Evolutionary conservation across 2,113 vertebrate species (phyloP), one percentile per base, ranked within the genome.

Genomic region (Harpagus bidentatus): DNA sequence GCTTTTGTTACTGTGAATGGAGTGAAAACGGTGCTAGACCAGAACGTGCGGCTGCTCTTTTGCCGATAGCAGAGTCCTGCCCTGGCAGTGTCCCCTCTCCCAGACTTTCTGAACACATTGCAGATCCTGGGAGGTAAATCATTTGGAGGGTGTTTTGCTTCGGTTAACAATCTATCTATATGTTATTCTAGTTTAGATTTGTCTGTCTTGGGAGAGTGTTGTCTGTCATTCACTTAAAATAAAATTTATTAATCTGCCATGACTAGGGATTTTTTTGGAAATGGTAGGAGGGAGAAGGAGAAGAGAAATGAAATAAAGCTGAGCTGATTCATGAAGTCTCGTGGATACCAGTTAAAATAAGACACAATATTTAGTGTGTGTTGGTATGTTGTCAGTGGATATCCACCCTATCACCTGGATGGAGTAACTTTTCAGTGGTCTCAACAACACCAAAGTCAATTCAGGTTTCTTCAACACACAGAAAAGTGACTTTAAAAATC

Each of bases 111-210:
- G 96, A 91, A 38, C 62, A 29, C 34, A 10, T 11, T 84, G 63
- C 84, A 71, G 26, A 73, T 91, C 48, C 66, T 80, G 82, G 63
- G 53, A 97, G 97, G 97, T 98, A 98, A 97, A 90, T 87, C 23
- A 31, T 94, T 93, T 18, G 55, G 45, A 29, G 32, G 25, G 42
- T 55, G 3, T 6, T 59, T 53, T 6, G 2, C 11, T 80, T 82
- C 13, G 7, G 7, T 94, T 69, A 21, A 28, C 0, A 0, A 7
- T 53, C 29, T 80, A 2, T 16, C 31, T 86, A 0, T 70, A 3
- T 77, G 48, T 56, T 72, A 17, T 73, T 78, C 26, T 63, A 50
- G 29, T 28, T 42, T 92, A 42, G 55, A 36, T 78, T 87, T 95
- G 31, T 61, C 45, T 89, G 12, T 66, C 28, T 69, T 53, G 11